Percentiles rank a stretch among this genome's conserved stretches.
Evolutionary conservation across 2,113 vertebrate genomes (phyloP).

Genomic region (Suricata suricatta): DNA sequence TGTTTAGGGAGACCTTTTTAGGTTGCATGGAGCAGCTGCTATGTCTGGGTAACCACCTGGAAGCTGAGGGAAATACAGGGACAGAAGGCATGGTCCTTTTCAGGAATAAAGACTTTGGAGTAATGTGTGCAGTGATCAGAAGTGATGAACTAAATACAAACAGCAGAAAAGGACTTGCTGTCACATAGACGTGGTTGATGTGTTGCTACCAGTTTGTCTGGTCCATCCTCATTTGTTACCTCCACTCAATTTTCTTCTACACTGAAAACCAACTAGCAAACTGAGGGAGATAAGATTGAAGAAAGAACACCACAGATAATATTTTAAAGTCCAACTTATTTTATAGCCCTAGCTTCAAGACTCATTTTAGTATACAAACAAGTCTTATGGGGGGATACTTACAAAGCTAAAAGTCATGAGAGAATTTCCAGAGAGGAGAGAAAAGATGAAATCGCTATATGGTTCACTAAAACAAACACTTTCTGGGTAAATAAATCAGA

Average conservation of each 20-base stretch:
- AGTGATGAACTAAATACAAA: neutral
- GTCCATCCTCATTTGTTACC: neutral
- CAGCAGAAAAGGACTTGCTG: neutral
- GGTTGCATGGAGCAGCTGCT: neutral
- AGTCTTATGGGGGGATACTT: neutral
- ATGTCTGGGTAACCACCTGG: neutral
- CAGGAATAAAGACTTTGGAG: neutral
- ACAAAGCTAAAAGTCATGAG: neutral
- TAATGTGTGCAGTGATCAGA: neutral
- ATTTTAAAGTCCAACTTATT: neutral
- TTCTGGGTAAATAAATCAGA: neutral
- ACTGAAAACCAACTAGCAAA: neutral
- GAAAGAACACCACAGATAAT: neutral
- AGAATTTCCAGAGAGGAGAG: neutral
- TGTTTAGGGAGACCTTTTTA: neutral
- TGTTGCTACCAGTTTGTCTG: neutral
- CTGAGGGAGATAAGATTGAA: neutral
- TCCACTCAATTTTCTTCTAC: neutral
- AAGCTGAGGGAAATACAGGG: neutral
- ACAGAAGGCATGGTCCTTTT: neutral
- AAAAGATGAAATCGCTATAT: neutral
- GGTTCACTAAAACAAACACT: neutral
- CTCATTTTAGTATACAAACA: neutral
- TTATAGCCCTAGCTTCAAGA: neutral
- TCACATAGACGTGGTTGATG: neutral